Evolutionary conservation across 2,888 invertebrate genomes (phyloP).

Genomic region (Morpho deidamia): DNA sequence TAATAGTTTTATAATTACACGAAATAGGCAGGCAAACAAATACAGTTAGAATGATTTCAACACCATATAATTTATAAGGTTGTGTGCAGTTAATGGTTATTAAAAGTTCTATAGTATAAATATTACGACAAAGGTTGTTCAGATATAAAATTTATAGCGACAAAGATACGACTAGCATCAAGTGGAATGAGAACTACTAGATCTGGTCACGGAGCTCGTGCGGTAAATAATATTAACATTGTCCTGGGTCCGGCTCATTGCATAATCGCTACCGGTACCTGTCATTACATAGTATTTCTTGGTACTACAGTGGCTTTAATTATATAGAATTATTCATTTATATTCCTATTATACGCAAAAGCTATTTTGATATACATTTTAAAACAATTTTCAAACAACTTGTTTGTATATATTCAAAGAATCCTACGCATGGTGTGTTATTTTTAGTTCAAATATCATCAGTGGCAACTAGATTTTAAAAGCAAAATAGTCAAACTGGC

Average conservation of each 20-base stretch:
- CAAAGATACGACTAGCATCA: conserved; percentile 22
- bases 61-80: too few relatives aligned
- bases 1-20: too few relatives aligned
- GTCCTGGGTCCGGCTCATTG: conserved; percentile 68
- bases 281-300: conserved; percentile 43
- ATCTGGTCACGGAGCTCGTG: conserved; percentile 54
- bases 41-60: too few relatives aligned
- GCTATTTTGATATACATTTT: conserved; percentile 23
- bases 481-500: too few relatives aligned
- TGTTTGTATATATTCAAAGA: conserved; percentile 3
- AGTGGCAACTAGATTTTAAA: too few relatives aligned
- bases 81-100: not conserved
- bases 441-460: too few relatives aligned
- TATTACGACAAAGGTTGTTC: conserved; percentile 18
- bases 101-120: conserved; percentile 13
- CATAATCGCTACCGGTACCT: conserved; percentile 57
- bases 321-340: conserved; percentile 38
- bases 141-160: conserved; percentile 20
- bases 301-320: conserved; percentile 42
- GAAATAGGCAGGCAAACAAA: too few relatives aligned
- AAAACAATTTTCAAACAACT: conserved; percentile 19
- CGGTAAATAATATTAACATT: conserved; percentile 55
- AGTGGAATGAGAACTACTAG: conserved; percentile 30
- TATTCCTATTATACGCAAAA: conserved; percentile 27
- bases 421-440: not conserved